These are phyloP conservation scores for Synergus laeviventris DNA, from an alignment of 2,888 invertebrate species.

Conservation along the genomic window DNA sequence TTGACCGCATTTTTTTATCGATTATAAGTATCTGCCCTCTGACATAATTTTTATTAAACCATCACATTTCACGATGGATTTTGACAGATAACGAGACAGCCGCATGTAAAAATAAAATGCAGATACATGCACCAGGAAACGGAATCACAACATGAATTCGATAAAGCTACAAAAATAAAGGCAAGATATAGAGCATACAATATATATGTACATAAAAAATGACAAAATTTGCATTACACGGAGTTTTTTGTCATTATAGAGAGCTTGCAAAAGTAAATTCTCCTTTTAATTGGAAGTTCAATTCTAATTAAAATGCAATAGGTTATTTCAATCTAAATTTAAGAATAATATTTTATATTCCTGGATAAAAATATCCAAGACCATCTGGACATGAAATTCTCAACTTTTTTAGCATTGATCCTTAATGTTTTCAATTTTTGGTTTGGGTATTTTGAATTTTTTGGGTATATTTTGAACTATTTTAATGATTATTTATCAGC, in stretches of 20 bases:
- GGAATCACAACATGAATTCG: neutral
- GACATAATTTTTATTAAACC: neutral
- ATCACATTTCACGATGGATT: neutral
- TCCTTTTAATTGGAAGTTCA: neutral
- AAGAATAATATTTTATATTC: neutral
- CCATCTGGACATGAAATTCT: too few species aligned
- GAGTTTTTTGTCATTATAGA: neutral
- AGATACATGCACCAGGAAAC: neutral
- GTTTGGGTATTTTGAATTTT: too few species aligned
- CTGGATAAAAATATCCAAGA: neutral
- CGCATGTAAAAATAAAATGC: neutral
- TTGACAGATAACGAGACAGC: neutral
- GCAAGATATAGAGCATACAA: neutral
- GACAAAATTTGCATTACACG: neutral
- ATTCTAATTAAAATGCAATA: neutral
- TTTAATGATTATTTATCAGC: neutral
- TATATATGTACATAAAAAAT: neutral
- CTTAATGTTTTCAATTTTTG: too few species aligned
- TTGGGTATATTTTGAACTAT: neutral
- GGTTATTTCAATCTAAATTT: neutral
- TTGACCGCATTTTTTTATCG: neutral
- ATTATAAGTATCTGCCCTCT: neutral
- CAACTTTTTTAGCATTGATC: too few species aligned
- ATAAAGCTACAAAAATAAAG: constrained; percentile 17
- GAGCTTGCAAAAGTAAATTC: neutral